Evolutionary conservation across 2,888 invertebrate genomes (phyloP).

Genomic region (Sminthurides aquaticus): DNA sequence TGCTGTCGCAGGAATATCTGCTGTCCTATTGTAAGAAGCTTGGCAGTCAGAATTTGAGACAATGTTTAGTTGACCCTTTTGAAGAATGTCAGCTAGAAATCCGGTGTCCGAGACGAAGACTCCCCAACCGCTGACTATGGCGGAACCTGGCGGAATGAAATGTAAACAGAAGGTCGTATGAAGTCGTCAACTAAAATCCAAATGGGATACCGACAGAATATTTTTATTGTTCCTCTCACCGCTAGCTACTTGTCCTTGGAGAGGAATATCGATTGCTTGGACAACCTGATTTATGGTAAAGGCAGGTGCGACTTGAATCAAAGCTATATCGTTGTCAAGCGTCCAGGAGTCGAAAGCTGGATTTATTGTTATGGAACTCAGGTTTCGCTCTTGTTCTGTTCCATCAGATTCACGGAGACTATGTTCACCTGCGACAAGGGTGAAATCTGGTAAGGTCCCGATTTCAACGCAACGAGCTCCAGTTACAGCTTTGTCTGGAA

Average conservation of each 20-base stretch:
- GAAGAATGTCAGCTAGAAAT: background rate
- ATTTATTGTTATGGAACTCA: background rate
- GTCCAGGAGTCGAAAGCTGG: slow-evolving; percentile 8
- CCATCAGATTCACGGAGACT: background rate
- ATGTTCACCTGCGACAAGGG: slow-evolving; percentile 8
- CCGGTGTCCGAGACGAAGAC: background rate
- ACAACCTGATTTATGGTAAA: background rate
- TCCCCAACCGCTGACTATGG: slow-evolving; percentile 4
- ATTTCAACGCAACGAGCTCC: slow-evolving; percentile 11
- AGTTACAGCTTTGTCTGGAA: background rate
- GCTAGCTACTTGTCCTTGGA: background rate
- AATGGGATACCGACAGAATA: too few relatives aligned
- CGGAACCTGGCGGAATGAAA: slow-evolving; percentile 3
- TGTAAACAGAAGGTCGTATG: background rate
- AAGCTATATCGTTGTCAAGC: background rate
- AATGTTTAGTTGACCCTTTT: background rate
- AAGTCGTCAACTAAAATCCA: background rate
- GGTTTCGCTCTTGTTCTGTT: slow-evolving; percentile 8
- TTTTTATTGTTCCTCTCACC: too few relatives aligned
- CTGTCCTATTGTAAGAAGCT: background rate
- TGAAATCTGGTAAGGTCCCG: background rate
- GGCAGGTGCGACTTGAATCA: background rate
- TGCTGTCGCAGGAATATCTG: background rate
- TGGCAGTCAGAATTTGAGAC: background rate
- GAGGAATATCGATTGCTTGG: background rate